Evolutionary conservation across 2,113 vertebrate species (phyloP), one percentile per base, ranked within the genome.

Genomic region (Apistogramma diplotaenia): DNA sequence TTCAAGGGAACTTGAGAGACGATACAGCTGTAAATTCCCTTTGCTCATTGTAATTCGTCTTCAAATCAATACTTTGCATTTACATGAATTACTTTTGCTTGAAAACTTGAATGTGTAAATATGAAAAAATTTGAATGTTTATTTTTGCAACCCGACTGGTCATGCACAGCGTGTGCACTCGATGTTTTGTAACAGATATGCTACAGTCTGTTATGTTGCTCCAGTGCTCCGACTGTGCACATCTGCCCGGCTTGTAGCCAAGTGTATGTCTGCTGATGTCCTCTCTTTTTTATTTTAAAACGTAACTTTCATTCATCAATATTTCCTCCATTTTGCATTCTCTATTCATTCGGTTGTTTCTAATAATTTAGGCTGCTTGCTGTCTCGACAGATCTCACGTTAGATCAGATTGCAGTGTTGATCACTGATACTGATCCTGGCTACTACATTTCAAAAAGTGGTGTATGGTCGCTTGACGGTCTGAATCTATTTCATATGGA

Each of bases 101-200:
- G n/a, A 61, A 61, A 37, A 37, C 23, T 21, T 61, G 59, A 70
- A 27, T 6, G 0, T 1, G 25, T 51, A 59, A 60, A 62, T 43
- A 18, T 29, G 46, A 16, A 67, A 67, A 67, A 58, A 61, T 35
- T 27, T 19, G 2, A 23, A 43, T 61, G 46, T 77, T 76, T 82
- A 56, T 86, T 88, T 74, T 60, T 49, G 71, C 53, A n/a, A 23
- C 13, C 62, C 85, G 85, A 74, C 74, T 90, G 87, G 70, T 65
- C 15, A 33, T 31, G 0, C 70, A 57, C 78, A 78, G 53, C 40
- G 31, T 79, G 79, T 21, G 58, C 53, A 0, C 76, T 54, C 6
- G 59, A 61, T 62, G 13, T 79, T 82, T 77, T 73, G 46, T 67
- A 53, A 71, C 58, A 54, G 53, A 78, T 81, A 59, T 15, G 8